A percentile compares a stretch with the other conserved stretches of the same genome.
Evolutionary conservation across 2,888 invertebrate genomes (phyloP).

Genomic region (Anodontia alba): DNA sequence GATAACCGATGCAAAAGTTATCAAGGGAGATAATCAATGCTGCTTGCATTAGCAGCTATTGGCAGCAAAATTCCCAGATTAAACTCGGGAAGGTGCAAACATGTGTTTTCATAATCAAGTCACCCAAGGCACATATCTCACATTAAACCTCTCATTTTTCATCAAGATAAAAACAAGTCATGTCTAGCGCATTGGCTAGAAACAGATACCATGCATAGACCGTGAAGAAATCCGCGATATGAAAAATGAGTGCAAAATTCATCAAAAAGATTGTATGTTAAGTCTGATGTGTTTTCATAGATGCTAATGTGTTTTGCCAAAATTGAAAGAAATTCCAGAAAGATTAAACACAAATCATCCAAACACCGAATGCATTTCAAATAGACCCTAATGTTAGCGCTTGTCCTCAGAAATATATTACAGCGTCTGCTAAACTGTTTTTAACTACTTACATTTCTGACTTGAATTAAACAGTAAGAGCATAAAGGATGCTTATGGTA

Average conservation of each 20-base stretch:
- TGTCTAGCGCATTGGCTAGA: constrained; percentile 13
- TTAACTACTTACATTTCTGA: constrained; percentile 37
- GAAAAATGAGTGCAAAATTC: constrained; percentile 14
- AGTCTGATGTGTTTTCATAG: constrained; percentile 33
- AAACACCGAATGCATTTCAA: constrained; percentile 41
- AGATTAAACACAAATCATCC: constrained; percentile 1
- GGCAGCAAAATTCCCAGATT: not conserved
- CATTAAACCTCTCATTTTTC: constrained; percentile 64
- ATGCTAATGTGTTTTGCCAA: constrained; percentile 42
- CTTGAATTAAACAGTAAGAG: constrained; percentile 21
- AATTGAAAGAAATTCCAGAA: constrained; percentile 34
- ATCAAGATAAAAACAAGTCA: constrained; percentile 58
- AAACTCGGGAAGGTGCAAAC: constrained; percentile 8
- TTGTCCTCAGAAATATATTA: constrained; percentile 33
- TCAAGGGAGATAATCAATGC: not conserved
- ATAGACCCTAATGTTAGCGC: constrained; percentile 28
- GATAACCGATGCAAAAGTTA: not conserved
- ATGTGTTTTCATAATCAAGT: constrained; percentile 40
- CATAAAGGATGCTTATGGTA: constrained; percentile 7
- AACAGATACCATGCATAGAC: constrained; percentile 15
- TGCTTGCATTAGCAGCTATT: not conserved
- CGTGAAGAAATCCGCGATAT: constrained; percentile 6
- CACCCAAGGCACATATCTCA: constrained; percentile 13
- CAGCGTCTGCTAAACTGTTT: constrained; percentile 45
- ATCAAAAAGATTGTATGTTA: constrained; percentile 21